phyloP scores from a whole-genome alignment of 2,797 vertebrate genomes.

The Crax fasciolata region DNA sequence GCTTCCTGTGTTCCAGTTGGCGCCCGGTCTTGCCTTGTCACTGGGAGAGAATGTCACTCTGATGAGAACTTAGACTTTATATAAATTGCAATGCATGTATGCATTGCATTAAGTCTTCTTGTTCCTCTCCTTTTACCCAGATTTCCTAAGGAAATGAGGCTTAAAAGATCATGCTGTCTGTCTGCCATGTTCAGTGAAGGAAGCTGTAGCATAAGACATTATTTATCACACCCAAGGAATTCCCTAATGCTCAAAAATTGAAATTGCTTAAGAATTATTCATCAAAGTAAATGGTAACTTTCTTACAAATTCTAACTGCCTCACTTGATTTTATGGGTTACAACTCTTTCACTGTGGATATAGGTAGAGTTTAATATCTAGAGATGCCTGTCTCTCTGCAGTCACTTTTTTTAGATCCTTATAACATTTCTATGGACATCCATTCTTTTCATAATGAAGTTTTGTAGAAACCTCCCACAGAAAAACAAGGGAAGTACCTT shows the following conservation, averaged over 20 bases:
- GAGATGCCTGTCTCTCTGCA: neutral
- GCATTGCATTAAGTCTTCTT: neutral
- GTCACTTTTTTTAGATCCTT: neutral
- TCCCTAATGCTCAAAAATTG: neutral
- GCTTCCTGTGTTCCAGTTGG: neutral
- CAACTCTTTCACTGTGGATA: neutral
- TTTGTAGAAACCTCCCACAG: neutral
- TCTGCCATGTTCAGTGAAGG: neutral
- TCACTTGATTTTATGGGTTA: neutral
- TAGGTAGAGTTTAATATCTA: neutral
- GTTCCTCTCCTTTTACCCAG: conserved; percentile 16
- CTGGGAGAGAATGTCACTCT: neutral
- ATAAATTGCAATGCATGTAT: neutral
- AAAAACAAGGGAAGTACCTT: neutral
- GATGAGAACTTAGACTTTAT: neutral
- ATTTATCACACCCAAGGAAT: neutral
- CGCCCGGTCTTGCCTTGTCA: neutral
- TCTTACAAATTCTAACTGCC: neutral
- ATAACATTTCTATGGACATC: neutral
- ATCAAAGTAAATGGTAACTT: neutral
- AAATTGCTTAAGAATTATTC: neutral
- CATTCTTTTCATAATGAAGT: neutral
- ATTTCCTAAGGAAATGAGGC: conserved; percentile 19
- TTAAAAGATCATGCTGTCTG: neutral
- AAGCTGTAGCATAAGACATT: neutral